Conservation (phyloP, 2,113 vertebrate genomes). For the Xiphophorus hellerii region DNA sequence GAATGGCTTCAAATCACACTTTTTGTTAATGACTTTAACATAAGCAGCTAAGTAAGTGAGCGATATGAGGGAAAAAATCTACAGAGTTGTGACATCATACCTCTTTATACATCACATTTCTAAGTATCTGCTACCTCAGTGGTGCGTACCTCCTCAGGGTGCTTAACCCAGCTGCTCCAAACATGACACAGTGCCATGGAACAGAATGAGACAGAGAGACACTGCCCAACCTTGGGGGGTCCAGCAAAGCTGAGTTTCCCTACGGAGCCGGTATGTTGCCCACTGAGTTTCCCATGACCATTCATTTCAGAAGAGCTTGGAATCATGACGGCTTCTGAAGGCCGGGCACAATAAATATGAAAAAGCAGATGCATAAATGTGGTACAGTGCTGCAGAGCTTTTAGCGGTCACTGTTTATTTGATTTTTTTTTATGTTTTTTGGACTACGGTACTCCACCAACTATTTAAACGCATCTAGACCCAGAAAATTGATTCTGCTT, state of each 20-base stretch:
- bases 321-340: constrained; percentile 50
- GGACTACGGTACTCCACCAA: background rate
- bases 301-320: constrained; percentile 52
- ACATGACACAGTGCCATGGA: constrained; percentile 55
- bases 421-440: background rate
- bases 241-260: constrained; percentile 51
- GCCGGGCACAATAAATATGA: constrained; percentile 49
- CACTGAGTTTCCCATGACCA: constrained; percentile 77
- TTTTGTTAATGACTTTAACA: too few species aligned
- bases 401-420: background rate
- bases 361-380: constrained; percentile 21
- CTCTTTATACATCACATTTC: background rate
- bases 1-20: background rate
- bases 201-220: constrained; percentile 65
- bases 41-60: too few species aligned
- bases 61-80: too few species aligned
- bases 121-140: background rate
- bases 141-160: background rate
- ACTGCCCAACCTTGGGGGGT: constrained; percentile 61
- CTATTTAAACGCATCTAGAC: background rate
- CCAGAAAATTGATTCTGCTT: background rate
- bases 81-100: background rate
- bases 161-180: constrained; percentile 12
- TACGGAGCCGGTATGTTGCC: constrained; percentile 43
- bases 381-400: constrained; percentile 27